A percentile compares a stretch with the other conserved stretches of the same genome.
Conservation (phyloP, 1,140 invertebrate species). For the Drosophila pruinosa region DNA sequence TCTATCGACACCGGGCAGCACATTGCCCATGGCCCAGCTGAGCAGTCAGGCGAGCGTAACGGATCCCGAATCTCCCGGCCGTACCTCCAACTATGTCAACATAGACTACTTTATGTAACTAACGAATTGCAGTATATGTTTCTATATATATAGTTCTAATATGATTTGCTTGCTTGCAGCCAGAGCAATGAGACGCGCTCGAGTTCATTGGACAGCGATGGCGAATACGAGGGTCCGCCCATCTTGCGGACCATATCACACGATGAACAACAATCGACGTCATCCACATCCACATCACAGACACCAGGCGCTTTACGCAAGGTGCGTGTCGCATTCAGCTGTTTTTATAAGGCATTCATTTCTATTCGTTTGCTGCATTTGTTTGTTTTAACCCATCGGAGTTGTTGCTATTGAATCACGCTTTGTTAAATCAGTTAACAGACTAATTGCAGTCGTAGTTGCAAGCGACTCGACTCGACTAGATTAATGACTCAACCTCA, state of each 20-base stretch:
- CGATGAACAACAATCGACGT: constrained; percentile 57
- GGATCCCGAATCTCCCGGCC: constrained; percentile 89
- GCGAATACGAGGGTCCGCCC: constrained; percentile 78
- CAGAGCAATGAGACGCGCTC: constrained; percentile 82
- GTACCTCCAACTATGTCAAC: constrained; percentile 93
- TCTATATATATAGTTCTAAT: not conserved
- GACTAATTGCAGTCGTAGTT: not conserved
- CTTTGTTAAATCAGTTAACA: not conserved
- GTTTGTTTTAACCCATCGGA: not conserved
- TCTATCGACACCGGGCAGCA: constrained; percentile 86
- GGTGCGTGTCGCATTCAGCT: constrained; percentile 44
- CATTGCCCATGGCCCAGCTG: constrained; percentile 83
- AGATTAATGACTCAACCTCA: not conserved
- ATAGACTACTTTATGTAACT: constrained; percentile 94
- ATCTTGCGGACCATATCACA: constrained; percentile 77
- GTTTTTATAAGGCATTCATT: not conserved
- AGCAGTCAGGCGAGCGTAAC: constrained; percentile 79
- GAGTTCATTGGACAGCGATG: constrained; percentile 83
- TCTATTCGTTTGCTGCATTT: not conserved
- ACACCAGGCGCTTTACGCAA: constrained; percentile 77
- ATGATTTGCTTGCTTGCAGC: constrained; percentile 40
- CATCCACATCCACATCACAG: constrained; percentile 58
- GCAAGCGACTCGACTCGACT: too few species aligned
- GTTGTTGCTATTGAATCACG: not conserved
- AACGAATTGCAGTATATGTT: too few species aligned